Percentiles rank a stretch among this genome's conserved stretches.
These are phyloP conservation scores for Cynaeus angustus DNA, from an alignment of 2,888 invertebrate genomes.

Conservation along the genomic window DNA sequence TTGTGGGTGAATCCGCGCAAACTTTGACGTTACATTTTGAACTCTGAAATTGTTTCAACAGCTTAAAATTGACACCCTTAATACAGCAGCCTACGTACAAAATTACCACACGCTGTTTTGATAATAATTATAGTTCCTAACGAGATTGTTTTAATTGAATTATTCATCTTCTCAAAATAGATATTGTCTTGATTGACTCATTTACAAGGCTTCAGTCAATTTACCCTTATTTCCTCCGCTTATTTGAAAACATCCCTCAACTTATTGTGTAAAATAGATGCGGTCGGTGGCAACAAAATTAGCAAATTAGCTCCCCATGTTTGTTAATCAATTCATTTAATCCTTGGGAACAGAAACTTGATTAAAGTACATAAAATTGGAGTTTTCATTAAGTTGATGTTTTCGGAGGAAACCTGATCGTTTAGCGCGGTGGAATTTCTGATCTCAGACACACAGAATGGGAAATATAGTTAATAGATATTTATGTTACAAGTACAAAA, in stretches of 20 bases:
- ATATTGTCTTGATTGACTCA: constrained; percentile 15
- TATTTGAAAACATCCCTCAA: neutral
- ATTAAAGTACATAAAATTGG: constrained; percentile 8
- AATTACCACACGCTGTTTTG: constrained; percentile 6
- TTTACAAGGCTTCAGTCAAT: constrained; percentile 18
- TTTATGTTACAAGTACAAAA: no score
- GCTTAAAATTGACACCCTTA: no score
- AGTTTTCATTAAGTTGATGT: neutral
- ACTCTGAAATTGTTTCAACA: no score
- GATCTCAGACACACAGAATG: no score
- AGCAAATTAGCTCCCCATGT: constrained; percentile 2
- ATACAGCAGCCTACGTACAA: neutral
- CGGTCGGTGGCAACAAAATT: constrained; percentile 7
- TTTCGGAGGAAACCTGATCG: no score
- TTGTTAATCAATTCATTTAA: constrained; percentile 18
- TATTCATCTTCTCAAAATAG: neutral
- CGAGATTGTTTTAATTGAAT: constrained; percentile 13
- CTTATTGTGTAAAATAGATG: no score
- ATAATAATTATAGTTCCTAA: neutral
- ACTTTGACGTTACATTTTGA: neutral
- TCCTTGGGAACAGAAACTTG: constrained; percentile 9
- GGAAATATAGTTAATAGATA: no score
- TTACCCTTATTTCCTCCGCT: constrained; percentile 11
- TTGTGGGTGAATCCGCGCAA: neutral
- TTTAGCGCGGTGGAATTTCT: no score